These are phyloP conservation scores for Amiota communis DNA, from an alignment of 2,888 invertebrate species.

Conservation along the genomic window DNA sequence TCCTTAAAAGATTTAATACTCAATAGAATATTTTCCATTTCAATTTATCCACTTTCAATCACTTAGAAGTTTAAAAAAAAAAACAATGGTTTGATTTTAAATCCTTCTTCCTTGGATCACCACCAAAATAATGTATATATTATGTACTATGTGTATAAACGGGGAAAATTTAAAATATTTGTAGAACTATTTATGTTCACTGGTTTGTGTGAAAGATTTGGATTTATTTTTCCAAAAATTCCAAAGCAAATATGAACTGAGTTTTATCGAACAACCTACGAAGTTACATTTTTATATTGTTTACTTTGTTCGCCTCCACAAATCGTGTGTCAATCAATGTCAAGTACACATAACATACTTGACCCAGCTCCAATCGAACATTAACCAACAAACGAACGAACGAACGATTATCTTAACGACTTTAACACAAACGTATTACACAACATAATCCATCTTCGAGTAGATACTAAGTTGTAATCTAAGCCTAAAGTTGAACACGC, in stretches of 20 bases:
- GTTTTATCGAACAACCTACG: too few relatives aligned
- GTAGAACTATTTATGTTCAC: too few relatives aligned
- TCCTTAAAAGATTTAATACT: slow-evolving; percentile 30
- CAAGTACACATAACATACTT: slow-evolving; percentile 9
- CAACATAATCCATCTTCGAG: neutral
- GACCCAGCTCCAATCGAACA: neutral
- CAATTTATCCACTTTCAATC: too few relatives aligned
- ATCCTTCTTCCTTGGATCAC: too few relatives aligned
- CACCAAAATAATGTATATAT: too few relatives aligned
- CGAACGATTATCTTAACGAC: neutral
- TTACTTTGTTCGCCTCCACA: neutral
- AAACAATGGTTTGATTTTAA: too few relatives aligned
- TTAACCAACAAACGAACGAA: neutral
- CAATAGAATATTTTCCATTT: neutral
- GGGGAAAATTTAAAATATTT: too few relatives aligned
- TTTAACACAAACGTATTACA: neutral
- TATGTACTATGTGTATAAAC: too few relatives aligned
- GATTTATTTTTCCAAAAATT: too few relatives aligned
- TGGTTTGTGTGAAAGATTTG: too few relatives aligned
- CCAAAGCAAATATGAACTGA: too few relatives aligned
- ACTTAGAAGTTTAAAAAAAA: too few relatives aligned
- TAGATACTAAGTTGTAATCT: neutral
- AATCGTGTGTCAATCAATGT: neutral
- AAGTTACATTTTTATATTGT: neutral
- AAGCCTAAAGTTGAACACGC: neutral